Evolutionary conservation across 2,797 vertebrate genomes (phyloP).

Genomic region (Sebastes oblongus): DNA sequence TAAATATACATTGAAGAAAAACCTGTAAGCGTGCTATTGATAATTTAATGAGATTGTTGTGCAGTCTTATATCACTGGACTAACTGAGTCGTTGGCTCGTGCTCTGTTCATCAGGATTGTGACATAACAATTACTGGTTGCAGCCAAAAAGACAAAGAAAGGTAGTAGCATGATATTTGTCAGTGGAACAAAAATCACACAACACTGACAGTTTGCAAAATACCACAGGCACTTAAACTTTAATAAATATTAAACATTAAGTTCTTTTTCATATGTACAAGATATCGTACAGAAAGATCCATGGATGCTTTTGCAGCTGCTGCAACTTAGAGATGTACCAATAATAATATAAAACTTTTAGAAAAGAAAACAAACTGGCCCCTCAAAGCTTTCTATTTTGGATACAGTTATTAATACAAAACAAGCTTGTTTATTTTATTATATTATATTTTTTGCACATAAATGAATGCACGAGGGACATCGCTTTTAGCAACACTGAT

Average conservation of each 20-base stretch:
- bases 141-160: background rate
- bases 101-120: background rate
- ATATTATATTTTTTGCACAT: slow-evolving; percentile 56
- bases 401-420: slow-evolving; percentile 79
- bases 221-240: slow-evolving; percentile 86
- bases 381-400: slow-evolving; percentile 73
- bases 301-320: slow-evolving; percentile 74
- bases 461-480: slow-evolving; percentile 65
- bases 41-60: background rate
- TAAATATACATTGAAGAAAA: background rate
- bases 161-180: background rate
- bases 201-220: slow-evolving; percentile 83
- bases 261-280: slow-evolving; percentile 91
- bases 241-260: slow-evolving; percentile 98
- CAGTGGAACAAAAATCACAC: slow-evolving; percentile 38
- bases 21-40: background rate
- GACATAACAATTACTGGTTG: background rate
- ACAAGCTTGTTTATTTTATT: slow-evolving; percentile 44
- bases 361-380: slow-evolving; percentile 63
- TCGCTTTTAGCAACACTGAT: slow-evolving; percentile 36
- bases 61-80: background rate
- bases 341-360: slow-evolving; percentile 68
- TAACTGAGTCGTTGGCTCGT: background rate
- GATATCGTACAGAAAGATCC: slow-evolving; percentile 85
- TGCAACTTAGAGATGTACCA: slow-evolving; percentile 77